Conservation (phyloP, 2,797 vertebrate genomes). For the Pangasius djambal region DNA sequence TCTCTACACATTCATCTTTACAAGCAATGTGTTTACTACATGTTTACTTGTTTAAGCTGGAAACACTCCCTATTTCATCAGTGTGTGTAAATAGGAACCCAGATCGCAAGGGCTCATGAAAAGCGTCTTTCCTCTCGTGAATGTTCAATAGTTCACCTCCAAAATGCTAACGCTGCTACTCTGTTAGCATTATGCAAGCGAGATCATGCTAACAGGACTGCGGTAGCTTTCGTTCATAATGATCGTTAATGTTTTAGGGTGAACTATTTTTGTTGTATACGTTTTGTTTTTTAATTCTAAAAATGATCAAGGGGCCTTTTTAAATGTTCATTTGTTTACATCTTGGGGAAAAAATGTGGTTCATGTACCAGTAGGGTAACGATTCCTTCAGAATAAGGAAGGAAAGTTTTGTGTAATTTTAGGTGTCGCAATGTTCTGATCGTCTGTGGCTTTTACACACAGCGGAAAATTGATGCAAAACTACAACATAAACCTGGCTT, state of each 20-base stretch:
- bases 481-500: not conserved
- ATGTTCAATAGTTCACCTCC: not conserved
- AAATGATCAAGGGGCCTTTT: slow-evolving; percentile 45
- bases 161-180: not conserved
- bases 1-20: not conserved
- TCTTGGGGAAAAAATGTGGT: not conserved
- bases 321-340: slow-evolving; percentile 24
- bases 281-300: not conserved
- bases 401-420: not conserved
- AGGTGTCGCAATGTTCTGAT: not conserved
- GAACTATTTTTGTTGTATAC: not conserved
- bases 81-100: slow-evolving; percentile 25
- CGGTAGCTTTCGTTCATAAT: not conserved
- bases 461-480: not conserved
- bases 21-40: not conserved
- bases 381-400: not conserved
- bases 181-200: slow-evolving; percentile 42
- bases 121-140: not conserved
- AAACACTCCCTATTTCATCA: slow-evolving; percentile 1
- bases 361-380: not conserved
- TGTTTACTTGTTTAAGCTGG: slow-evolving; percentile 4
- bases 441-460: not conserved
- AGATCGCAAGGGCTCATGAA: not conserved
- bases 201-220: slow-evolving; percentile 24
- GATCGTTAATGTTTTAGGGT: not conserved